Evolutionary conservation across 2,888 invertebrate species (phyloP), one percentile per base, ranked within the genome.

Genomic region (Dinocampus coccinellae): DNA sequence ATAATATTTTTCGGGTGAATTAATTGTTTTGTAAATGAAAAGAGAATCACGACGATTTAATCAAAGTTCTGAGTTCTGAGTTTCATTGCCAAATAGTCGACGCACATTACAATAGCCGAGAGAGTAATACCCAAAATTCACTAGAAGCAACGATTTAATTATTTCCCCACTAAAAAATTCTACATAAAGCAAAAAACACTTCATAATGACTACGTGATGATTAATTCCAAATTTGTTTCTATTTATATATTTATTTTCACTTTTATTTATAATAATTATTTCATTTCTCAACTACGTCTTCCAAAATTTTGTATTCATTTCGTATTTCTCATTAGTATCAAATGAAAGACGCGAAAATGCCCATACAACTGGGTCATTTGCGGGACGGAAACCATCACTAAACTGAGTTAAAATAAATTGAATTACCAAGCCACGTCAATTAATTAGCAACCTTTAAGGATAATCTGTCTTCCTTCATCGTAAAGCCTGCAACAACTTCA

Each of bases 381-480:
- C 70, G 11, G 76, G 52, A 63, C 74, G 76, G 55, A 55, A 76
- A 68, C 55, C 16, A 20, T 47, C 16, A 36, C 61, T 63, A 42
- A 70, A 78, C 70, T 75, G 74, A 81, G 75, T 79, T 74, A 39
- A 70, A 80, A 70, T 22, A 13, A 76, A 78, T 82, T 79, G 76
- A 83, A 82, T 81, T 78, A 82, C 73, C 76, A 73, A 68, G 72
- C 61, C 64, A 60, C 63, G 73, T 74, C 75, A 76, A 82, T 83
- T 81, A 82, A 83, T 82, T 81, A 80, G 76, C 68, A 73, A 68
- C 74, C 78, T 81, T 81, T 75, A 78, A 80, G 77, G 76, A 78
- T 76, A 77, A 82, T 81, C 74, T 72, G 75, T 82, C 77, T 80
- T 81, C 64, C 69, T 70, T 58, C 58, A 62, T 63, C 29, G 29